A percentile compares a stretch with the other conserved stretches of the same genome.
phyloP scores from a whole-genome alignment of 1,140 invertebrate species.

The Wiebesia pumilae region DNA sequence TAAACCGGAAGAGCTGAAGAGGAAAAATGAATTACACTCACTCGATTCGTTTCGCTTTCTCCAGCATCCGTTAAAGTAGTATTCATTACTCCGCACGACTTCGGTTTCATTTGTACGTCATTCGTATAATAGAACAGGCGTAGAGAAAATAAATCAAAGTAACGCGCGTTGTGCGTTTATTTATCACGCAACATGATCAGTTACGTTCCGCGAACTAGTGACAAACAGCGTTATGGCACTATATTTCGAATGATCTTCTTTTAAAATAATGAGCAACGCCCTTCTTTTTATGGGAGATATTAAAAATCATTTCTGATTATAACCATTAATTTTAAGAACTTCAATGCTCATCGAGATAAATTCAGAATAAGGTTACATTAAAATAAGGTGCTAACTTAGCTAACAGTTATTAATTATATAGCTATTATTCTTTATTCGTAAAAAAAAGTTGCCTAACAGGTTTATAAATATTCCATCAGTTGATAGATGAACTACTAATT shows the following conservation, averaged over 20 bases:
- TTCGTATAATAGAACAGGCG: background rate
- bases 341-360: no score
- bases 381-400: background rate
- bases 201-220: background rate
- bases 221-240: background rate
- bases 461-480: background rate
- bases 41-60: conserved; percentile 36
- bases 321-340: no score
- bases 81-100: background rate
- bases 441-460: background rate
- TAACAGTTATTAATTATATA: background rate
- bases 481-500: background rate
- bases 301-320: background rate
- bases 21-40: conserved; percentile 36
- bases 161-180: background rate
- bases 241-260: conserved; percentile 21
- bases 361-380: background rate
- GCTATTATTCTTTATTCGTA: background rate
- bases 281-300: no score
- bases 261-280: background rate
- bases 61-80: background rate
- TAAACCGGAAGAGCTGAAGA: conserved; percentile 9
- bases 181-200: background rate
- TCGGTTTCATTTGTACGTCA: background rate
- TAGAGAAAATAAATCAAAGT: conserved; percentile 44